Base-by-base conservation (phyloP, 2,113 vertebrate genomes). In the Argyrosomus japonicus region DNA sequence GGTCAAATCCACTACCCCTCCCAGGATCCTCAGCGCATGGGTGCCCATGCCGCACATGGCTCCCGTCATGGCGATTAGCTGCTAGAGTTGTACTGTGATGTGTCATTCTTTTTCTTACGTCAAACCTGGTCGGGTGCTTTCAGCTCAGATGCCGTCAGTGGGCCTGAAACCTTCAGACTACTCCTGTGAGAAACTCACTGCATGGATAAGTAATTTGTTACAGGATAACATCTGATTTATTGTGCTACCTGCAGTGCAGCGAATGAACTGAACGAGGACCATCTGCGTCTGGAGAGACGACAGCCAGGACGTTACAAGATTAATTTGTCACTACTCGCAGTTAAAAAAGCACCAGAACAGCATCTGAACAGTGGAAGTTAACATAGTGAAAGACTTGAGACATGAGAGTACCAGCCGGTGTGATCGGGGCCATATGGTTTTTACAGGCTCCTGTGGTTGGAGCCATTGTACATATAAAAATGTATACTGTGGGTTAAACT, bases 21-120 rank as follows among this genome's bases (percentile, higher is more conserved):
- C 85, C 97, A 99, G 94, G 98, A 99, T 87, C 97, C 98, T 79
- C 97, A 98, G 93, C 95, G 97, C 84, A 99, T 99, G 97, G 98
- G 97, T 2, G 98, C 97, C 65, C 98, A 98, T 2, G 96, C 97
- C 1, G 96, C 97, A 29, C 93, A 93, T 1, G 92, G 90, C 0
- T 93, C 96, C 19, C 97, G 97, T 54, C 97, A 97, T 80, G 96
- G 94, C 57, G 97, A 94, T 73, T 96, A 92, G 80, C 36, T 2
- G 50, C 74, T 18, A 1, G 17, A 32, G 56, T 58, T 4, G 7
- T 25, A 43, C 60, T 80, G 77, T 60, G 19, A 68, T 77, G 19
- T 57, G 27, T 87, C 13, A 45, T 81, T 70, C 18, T 67, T 76
- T 69, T 68, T n/a, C 54, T 68, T 40, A 0, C 15, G 17, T 81